phyloP scores from a whole-genome alignment of 1,140 invertebrate genomes.

The Apis laboriosa region DNA sequence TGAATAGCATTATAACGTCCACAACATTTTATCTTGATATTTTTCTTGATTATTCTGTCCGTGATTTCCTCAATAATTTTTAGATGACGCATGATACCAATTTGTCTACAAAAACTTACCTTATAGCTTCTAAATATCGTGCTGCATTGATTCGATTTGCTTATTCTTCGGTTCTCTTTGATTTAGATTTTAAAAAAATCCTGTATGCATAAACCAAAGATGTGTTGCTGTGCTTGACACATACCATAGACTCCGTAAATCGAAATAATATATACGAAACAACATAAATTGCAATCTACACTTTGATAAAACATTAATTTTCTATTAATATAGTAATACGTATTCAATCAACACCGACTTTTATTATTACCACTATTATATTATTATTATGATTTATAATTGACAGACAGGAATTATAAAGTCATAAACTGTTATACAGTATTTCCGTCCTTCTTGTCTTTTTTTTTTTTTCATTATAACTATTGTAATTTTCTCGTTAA shows the following conservation, averaged over 20 bases:
- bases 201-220: no score
- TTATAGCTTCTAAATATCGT: no score
- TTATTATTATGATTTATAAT: constrained; percentile 3
- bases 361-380: background rate
- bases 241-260: background rate
- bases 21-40: no score
- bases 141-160: no score
- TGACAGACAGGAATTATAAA: constrained; percentile 12
- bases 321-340: background rate
- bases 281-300: background rate
- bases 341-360: background rate
- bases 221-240: no score
- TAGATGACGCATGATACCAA: no score
- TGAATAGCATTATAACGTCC: no score
- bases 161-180: no score
- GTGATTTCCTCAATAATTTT: no score
- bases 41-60: no score
- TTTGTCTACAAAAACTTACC: no score
- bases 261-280: background rate
- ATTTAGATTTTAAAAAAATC: no score
- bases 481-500: background rate
- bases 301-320: background rate
- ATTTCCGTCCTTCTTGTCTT: background rate
- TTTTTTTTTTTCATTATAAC: background rate
- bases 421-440: constrained; percentile 1